These are phyloP conservation scores for Amphimallon solstitiale DNA, from an alignment of 2,888 invertebrate genomes.

Conservation along the genomic window DNA sequence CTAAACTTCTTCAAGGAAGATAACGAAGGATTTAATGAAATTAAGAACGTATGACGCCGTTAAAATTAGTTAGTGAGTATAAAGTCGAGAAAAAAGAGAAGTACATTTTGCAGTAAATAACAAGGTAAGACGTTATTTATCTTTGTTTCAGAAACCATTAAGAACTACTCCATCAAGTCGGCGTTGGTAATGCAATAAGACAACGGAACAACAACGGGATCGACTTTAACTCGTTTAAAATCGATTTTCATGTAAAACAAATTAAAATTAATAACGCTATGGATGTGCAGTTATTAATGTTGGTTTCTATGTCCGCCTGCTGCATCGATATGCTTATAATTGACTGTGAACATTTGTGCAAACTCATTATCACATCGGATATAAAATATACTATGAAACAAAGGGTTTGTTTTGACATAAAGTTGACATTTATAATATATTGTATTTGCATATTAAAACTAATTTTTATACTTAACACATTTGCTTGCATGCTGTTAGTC, in stretches of 20 bases:
- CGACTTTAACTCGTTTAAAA: slow-evolving; percentile 21
- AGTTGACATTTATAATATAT: no score
- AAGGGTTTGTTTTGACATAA: no score
- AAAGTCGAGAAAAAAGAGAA: neutral
- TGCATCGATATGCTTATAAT: no score
- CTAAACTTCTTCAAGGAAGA: neutral
- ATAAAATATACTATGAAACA: no score
- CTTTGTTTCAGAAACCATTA: slow-evolving; percentile 28
- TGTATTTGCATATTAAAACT: no score
- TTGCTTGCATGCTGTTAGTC: no score
- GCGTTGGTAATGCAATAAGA: slow-evolving; percentile 15
- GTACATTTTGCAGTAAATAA: slow-evolving; percentile 12
- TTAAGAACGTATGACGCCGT: slow-evolving; percentile 10
- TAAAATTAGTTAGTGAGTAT: no score
- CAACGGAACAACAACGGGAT: neutral
- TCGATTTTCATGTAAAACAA: slow-evolving; percentile 22
- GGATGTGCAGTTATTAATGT: no score
- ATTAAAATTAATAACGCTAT: slow-evolving; percentile 24
- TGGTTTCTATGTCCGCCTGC: no score
- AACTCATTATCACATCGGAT: no score
- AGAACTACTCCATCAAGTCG: slow-evolving; percentile 27
- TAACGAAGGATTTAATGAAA: neutral
- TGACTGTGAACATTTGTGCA: no score
- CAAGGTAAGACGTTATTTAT: slow-evolving; percentile 28
- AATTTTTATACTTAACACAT: no score